A percentile compares a stretch with the other conserved stretches of the same genome.
Conservation (phyloP, 2,888 invertebrate genomes). For the Pristionchus entomophagus region DNA sequence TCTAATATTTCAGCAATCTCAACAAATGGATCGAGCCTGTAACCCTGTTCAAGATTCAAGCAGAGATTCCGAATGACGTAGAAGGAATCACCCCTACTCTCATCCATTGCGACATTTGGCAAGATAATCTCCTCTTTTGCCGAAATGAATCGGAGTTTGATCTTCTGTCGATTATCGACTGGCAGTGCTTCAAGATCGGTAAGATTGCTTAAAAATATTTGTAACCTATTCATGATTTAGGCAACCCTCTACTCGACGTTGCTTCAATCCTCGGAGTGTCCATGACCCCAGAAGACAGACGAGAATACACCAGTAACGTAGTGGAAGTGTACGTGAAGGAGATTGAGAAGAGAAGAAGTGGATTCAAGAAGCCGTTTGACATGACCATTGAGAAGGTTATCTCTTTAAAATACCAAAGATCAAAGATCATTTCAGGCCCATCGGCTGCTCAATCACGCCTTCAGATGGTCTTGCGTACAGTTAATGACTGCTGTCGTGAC, state of each 20-base stretch:
- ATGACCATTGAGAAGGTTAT: conserved; percentile 9
- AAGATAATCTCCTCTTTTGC: not conserved
- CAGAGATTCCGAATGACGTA: not conserved
- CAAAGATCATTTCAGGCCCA: not conserved
- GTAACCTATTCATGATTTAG: not conserved
- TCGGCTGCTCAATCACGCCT: not conserved
- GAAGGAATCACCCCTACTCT: conserved; percentile 10
- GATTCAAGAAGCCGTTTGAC: not conserved
- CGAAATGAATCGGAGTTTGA: not conserved
- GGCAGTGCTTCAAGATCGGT: not conserved
- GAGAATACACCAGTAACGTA: not conserved
- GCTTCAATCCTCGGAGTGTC: not conserved
- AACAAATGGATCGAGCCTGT: conserved; percentile 7
- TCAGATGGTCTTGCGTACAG: not conserved
- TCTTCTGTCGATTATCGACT: not conserved
- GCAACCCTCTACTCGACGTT: not conserved
- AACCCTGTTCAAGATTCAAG: conserved; percentile 17
- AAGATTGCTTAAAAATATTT: not conserved
- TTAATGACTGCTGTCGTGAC: not conserved
- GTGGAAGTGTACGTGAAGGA: not conserved
- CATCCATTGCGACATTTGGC: conserved; percentile 16
- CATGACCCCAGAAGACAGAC: not conserved
- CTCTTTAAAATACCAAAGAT: not conserved
- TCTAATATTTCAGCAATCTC: not conserved
- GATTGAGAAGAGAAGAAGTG: not conserved